phyloP scores from a whole-genome alignment of 2,888 invertebrate genomes.

The Andrena bucephala region DNA sequence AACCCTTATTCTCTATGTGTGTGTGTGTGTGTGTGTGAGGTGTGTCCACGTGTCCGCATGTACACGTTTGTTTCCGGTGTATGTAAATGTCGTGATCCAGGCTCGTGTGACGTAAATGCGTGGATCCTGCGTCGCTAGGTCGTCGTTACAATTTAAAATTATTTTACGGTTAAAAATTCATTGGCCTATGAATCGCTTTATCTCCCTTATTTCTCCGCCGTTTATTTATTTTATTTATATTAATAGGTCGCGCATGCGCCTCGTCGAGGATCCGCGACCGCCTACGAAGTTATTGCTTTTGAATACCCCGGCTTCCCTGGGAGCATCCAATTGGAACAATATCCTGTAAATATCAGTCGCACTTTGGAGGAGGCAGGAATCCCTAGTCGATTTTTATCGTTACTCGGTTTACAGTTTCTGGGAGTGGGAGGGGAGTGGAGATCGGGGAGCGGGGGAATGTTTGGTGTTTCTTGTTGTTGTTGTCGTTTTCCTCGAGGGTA shows the following conservation, averaged over 20 bases:
- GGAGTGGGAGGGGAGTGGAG: neutral
- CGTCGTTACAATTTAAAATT: constrained; percentile 60
- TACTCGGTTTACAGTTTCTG: constrained; percentile 19
- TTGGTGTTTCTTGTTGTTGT: constrained; percentile 45
- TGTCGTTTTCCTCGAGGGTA: constrained; percentile 55
- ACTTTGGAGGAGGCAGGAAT: constrained; percentile 56
- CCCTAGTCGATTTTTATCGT: constrained; percentile 24
- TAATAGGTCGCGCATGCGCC: constrained; percentile 65
- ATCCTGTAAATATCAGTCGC: constrained; percentile 85
- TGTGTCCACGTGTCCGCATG: neutral
- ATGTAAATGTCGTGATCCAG: constrained; percentile 2
- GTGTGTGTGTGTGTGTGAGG: neutral
- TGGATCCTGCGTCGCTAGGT: constrained; percentile 56
- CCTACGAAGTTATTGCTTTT: constrained; percentile 84
- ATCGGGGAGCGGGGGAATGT: neutral
- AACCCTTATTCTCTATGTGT: constrained; percentile 32
- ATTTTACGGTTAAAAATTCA: constrained; percentile 68
- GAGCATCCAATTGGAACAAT: constrained; percentile 84
- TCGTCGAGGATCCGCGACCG: constrained; percentile 64
- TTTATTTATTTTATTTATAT: constrained; percentile 55
- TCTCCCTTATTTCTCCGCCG: constrained; percentile 35
- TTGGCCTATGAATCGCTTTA: constrained; percentile 56
- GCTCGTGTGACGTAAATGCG: constrained; percentile 8
- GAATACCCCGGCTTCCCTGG: constrained; percentile 84
- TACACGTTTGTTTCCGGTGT: constrained; percentile 7